Conservation (phyloP, 2,797 vertebrate genomes). For the Phoeniculus purpureus region DNA sequence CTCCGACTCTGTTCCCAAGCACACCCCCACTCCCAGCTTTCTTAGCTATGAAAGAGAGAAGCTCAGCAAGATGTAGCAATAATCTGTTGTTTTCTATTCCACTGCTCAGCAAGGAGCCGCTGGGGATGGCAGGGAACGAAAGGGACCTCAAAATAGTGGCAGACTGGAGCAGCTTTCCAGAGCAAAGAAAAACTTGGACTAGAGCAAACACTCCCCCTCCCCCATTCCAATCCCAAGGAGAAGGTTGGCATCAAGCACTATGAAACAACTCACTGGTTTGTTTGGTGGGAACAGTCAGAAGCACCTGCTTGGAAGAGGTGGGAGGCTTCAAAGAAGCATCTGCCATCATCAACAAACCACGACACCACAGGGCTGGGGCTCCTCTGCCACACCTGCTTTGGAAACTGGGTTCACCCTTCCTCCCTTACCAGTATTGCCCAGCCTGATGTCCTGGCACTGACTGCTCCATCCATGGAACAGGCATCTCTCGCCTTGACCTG, state of each 20-base stretch:
- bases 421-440: neutral
- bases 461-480: neutral
- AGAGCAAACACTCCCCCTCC: neutral
- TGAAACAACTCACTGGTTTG: accelerated
- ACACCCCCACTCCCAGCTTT: neutral
- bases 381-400: neutral
- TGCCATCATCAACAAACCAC: accelerated
- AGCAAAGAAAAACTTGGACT: neutral
- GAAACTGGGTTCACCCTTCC: neutral
- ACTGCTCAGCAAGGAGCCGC: slow-evolving; percentile 34
- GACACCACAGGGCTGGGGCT: neutral
- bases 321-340: neutral
- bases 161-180: neutral
- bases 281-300: neutral
- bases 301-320: neutral
- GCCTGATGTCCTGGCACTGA: accelerated
- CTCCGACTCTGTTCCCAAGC: neutral
- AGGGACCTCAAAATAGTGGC: slow-evolving; percentile 34
- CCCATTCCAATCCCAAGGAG: neutral
- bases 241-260: accelerated
- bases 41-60: neutral
- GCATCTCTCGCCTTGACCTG: neutral
- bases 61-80: slow-evolving; percentile 46
- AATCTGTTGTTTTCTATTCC: slow-evolving; percentile 46
- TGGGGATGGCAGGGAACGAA: slow-evolving; percentile 35